Conservation (phyloP, 2,888 invertebrate species). For the Acleris laterana region DNA sequence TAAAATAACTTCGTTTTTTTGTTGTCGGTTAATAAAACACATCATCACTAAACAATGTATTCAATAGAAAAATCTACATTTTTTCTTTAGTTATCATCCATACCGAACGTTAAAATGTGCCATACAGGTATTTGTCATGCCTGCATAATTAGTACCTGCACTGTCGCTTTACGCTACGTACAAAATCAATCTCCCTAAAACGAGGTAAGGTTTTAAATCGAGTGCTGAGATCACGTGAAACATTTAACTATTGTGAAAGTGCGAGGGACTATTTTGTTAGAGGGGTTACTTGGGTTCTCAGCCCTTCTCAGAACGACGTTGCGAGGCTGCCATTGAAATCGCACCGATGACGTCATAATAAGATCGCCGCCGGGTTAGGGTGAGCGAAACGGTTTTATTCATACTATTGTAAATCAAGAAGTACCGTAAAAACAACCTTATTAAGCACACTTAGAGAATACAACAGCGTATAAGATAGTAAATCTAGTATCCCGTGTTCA, state of each 20-base stretch:
- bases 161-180: slow-evolving; percentile 4
- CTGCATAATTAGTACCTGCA: slow-evolving; percentile 30
- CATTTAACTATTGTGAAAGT: slow-evolving; percentile 15
- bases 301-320: slow-evolving; percentile 35
- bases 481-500: slow-evolving; percentile 1
- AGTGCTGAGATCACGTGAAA: not conserved
- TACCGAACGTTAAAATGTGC: not conserved
- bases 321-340: slow-evolving; percentile 27
- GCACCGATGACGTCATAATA: slow-evolving; percentile 27
- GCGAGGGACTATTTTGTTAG: slow-evolving; percentile 25
- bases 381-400: slow-evolving; percentile 28
- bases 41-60: too few species aligned
- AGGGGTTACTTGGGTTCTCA: slow-evolving; percentile 30
- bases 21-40: too few species aligned
- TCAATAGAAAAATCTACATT: too few species aligned
- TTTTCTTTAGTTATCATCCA: too few species aligned
- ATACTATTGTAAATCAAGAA: slow-evolving; percentile 10
- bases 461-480: not conserved
- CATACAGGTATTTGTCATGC: slow-evolving; percentile 6
- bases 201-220: slow-evolving; percentile 9
- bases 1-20: too few species aligned
- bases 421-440: slow-evolving; percentile 14
- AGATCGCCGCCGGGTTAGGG: slow-evolving; percentile 17
- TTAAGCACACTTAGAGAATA: not conserved
- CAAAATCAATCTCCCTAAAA: not conserved